Evolutionary conservation across 2,888 invertebrate species (phyloP), one percentile per base, ranked within the genome.

Genomic region (Drosophila lutescens): DNA sequence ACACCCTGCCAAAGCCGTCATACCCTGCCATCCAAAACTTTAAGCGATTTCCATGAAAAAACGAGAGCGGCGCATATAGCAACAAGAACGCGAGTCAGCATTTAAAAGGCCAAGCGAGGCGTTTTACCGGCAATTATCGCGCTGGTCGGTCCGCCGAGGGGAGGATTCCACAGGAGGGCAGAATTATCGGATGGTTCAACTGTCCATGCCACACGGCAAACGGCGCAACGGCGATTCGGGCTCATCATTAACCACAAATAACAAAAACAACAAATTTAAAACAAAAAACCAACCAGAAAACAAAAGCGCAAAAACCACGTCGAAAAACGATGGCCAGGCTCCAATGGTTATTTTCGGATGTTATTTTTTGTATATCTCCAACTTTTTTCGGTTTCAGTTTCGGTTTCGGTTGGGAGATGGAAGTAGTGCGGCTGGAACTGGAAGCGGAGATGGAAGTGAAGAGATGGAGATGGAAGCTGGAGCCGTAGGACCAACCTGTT

Each of bases 81-180:
- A 72, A 57, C 57, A 55, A 62, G 58, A 76, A 56, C 63, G 69
- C 78, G 74, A 75, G 73, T 66, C 77, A 79, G 77, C 88, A 88
- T 82, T 82, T 89, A 86, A 86, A 78, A 82, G 79, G 79, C 81
- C 81, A 86, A 88, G 81, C 85, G 85, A 89, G 86, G 88, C 88
- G 79, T 86, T 88, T 88, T 88, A 86, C 85, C 85, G 81, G 86
- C 88, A 89, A 88, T 88, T 88, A 88, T 88, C 83, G 85, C 84
- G 74, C 79, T 83, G 79, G 60, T 74, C 41, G 23, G 17, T 49
- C 54, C 43, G 43, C 23, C 38, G 47, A 41, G 32, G 15, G 34
- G 40, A 40, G 38, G 23, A 43, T 32, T 46, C 57, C 34, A 17
- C 34, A 17, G 32, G 30, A 30, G 59, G 40, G 49, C 23, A 47